phyloP scores from a whole-genome alignment of 2,113 vertebrate species.

The Tapirus terrestris region DNA sequence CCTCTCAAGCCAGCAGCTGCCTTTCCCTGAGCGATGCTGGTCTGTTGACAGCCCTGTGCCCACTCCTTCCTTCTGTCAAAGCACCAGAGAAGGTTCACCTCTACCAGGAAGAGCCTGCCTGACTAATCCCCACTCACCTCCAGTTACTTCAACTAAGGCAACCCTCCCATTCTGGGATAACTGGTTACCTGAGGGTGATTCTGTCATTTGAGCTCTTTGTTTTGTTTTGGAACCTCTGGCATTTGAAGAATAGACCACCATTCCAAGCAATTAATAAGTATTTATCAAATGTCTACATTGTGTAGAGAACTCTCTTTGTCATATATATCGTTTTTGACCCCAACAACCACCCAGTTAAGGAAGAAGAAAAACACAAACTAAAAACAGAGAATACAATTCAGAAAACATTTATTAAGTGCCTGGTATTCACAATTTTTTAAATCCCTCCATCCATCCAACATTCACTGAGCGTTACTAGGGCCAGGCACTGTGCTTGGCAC shows the following conservation, averaged over 20 bases:
- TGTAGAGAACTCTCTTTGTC: not conserved
- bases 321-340: not conserved
- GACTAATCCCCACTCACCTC: slow-evolving; percentile 6
- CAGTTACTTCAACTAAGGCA: not conserved
- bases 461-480: not conserved
- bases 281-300: not conserved
- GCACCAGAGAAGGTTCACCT: not conserved
- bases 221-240: slow-evolving; percentile 54
- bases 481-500: not conserved
- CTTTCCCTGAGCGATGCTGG: not conserved
- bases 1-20: not conserved
- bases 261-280: not conserved
- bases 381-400: slow-evolving; percentile 20
- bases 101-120: slow-evolving; percentile 27
- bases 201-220: slow-evolving; percentile 40
- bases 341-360: not conserved
- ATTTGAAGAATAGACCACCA: not conserved
- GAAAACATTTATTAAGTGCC: slow-evolving; percentile 56
- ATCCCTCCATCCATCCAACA: not conserved
- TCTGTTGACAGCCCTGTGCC: not conserved
- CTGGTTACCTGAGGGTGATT: not conserved
- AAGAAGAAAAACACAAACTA: not conserved
- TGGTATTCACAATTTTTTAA: not conserved
- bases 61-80: slow-evolving; percentile 26
- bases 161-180: not conserved